Base-by-base conservation (phyloP, 2,113 vertebrate genomes). In the Cebidichthys violaceus region DNA sequence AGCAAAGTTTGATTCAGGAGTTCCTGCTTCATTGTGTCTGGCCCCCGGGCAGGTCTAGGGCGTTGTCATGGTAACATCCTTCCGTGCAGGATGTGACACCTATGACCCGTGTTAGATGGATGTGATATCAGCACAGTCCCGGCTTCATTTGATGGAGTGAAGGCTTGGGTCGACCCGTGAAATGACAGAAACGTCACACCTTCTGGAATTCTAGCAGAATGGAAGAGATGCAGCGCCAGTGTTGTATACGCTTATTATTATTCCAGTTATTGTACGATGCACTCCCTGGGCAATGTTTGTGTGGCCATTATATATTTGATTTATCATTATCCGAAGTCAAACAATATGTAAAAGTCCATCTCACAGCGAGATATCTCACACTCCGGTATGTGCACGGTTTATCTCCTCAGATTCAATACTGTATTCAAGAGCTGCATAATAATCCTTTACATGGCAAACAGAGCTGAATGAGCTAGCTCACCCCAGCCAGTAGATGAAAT, bases 1-100 rank as follows among this genome's bases (percentile, higher is more conserved):
- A 81, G 80, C 87, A 89, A 70, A 88, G 78, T 89, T 83, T 81
- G 41, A 70, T 67, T 77, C 79, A 65, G 68, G 31, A 85, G 85
- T 93, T 94, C 90, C 92, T 89, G 85, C 79, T 72, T 67, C 77
- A 92, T 93, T 94, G 88, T 91, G 79, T 90, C 57, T 79, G 55
- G n/a, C 39, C 22, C 22, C 67, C 82, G 73, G 83, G 66, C 20
- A 27, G 67, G 60, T 35, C 22, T 62, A n/a, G 50, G 70, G 81
- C 41, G 83, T 91, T 84, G 76, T 77, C 78, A 79, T 86, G 76
- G 74, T 59, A 67, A 86, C 80, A 77, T 90, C 76, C 75, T 84
- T 92, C 87, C 72, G 18, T 76, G 87, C 87, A 82, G 86, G 86
- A 92, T 88, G 67, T 87, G 87, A 86, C 81, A 72, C 60, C 69